Evolutionary conservation across 2,113 vertebrate genomes (phyloP), one percentile per base, ranked within the genome.

Genomic region (Pyxicephalus adspersus): DNA sequence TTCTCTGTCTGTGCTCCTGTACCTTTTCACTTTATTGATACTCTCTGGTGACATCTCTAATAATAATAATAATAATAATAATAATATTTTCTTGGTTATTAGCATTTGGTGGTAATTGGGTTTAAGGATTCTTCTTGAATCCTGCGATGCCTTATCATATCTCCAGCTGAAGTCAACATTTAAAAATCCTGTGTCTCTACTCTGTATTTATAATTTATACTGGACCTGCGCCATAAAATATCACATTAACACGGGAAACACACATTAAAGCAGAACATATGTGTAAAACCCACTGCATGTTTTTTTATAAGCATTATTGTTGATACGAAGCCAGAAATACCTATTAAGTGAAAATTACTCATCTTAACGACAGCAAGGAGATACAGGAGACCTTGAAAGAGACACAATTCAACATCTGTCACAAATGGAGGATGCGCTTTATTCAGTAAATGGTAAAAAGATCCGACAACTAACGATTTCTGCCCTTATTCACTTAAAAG

Each of bases 371-470:
- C 1, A 4, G 22, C 7, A 76, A 57, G 50, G 3, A 66, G 61
- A 31, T 28, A 55, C 20, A 55, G 29, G 28, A 52, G 15, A 31
- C 11, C 26, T 55, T 34, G 50, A 66, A 23, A 34, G 22, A 18
- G 22, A 23, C 51, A 67, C 13, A 38, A 25, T 78, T 38, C 28
- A 78, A 58, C 76, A 77, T 55, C 52, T 78, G 28, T 51, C 17
- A 67, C 19, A 67, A 78, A 67, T 58, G n/a, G n/a, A 78, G 76
- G 25, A 65, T 77, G 61, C 17, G 57, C 45, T 78, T 78, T 79
- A 61, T 79, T 68, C 68, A 20, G 52, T 60, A 55, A 18, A 70
- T 70, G 65, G 66, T 13, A 23, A 38, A 73, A 73, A 78, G 51
- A 73, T 64, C 45, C 50, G 52, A 9, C 25, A 73, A 28, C 58